These are phyloP conservation scores for Malaclemys terrapin DNA, from an alignment of 2,113 vertebrate genomes.

Conservation along the genomic window DNA sequence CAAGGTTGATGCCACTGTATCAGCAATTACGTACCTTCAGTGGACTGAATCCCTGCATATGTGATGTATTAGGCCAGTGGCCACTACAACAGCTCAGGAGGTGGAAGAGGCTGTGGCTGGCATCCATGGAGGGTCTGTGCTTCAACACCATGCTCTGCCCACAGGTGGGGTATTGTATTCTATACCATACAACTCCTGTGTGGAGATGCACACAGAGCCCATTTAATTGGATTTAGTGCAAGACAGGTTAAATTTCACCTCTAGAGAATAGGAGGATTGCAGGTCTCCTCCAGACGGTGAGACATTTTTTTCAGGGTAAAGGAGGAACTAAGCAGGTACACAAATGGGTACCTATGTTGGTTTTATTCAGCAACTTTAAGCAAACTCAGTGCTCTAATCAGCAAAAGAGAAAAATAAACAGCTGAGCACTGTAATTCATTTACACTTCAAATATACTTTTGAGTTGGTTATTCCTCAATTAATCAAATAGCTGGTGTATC, in stretches of 20 bases:
- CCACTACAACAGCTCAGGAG: background rate
- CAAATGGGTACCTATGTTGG: constrained; percentile 51
- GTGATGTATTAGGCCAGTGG: background rate
- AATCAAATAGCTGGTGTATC: constrained; percentile 88
- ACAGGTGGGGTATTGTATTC: background rate
- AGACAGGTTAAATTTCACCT: constrained; percentile 26
- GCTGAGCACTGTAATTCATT: constrained; percentile 83
- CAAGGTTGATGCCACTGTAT: rapidly evolving
- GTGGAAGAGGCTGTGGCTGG: background rate
- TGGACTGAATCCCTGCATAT: rapidly evolving
- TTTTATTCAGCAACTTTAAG: constrained; percentile 80
- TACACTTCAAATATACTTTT: constrained; percentile 89
- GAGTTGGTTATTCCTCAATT: constrained; percentile 87
- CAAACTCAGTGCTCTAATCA: constrained; percentile 76
- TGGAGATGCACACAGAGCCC: background rate
- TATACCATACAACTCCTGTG: background rate
- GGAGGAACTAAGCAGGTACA: constrained; percentile 71
- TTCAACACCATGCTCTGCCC: background rate
- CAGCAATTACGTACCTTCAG: rapidly evolving
- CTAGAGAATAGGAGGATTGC: constrained; percentile 23
- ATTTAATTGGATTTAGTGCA: background rate
- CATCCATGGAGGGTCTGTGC: background rate
- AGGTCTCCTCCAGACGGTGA: constrained; percentile 42
- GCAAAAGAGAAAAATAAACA: constrained; percentile 82
- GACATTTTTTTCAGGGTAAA: background rate